Conservation (phyloP, 2,113 vertebrate genomes). For the Mirza zaza region DNA sequence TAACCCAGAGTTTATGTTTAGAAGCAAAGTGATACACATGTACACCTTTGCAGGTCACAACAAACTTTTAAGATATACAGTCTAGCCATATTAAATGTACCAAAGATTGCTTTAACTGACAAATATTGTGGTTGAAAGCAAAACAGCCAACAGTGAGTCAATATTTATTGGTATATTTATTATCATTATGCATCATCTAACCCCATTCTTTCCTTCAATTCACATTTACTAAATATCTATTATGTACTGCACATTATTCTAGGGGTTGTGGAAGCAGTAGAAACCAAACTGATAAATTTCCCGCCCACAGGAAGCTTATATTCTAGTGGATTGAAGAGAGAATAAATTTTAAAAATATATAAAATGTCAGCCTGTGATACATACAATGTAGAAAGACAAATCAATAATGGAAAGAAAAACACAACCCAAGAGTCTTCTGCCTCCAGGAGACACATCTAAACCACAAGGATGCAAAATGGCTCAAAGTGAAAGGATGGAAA, state of each 20-base stretch:
- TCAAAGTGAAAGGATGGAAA: too few species aligned
- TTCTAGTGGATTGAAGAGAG: background rate
- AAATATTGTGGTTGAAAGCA: background rate
- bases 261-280: background rate
- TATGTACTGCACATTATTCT: background rate
- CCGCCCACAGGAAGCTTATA: background rate
- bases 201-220: background rate
- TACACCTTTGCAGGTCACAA: background rate
- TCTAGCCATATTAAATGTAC: background rate
- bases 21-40: background rate
- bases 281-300: background rate
- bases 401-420: background rate
- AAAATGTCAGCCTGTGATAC: background rate
- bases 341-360: background rate
- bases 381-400: background rate
- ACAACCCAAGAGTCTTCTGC: too few species aligned
- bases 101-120: background rate
- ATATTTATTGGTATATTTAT: background rate
- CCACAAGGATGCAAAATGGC: too few species aligned
- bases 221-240: background rate
- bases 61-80: background rate
- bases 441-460: too few species aligned
- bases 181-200: background rate
- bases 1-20: background rate
- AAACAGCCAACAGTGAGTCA: background rate